These are phyloP conservation scores for Chelonoidis abingdonii DNA, from an alignment of 2,113 vertebrate species.

Conservation along the genomic window DNA sequence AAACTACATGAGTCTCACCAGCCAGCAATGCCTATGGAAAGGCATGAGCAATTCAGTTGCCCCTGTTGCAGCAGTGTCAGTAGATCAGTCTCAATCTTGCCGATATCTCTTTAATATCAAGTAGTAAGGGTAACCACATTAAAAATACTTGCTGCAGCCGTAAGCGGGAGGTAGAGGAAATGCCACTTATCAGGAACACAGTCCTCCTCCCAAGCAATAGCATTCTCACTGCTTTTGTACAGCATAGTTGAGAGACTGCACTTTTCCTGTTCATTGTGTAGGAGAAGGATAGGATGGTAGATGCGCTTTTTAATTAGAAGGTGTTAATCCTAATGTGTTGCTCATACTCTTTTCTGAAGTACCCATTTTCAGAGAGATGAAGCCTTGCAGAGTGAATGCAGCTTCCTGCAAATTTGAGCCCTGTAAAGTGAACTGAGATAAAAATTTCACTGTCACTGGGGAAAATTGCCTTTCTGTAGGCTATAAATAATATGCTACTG, in stretches of 20 bases:
- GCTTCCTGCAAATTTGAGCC: neutral
- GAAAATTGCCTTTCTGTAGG: neutral
- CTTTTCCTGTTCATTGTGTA: neutral
- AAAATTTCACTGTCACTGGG: neutral
- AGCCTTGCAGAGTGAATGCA: neutral
- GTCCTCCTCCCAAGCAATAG: neutral
- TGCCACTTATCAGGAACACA: neutral
- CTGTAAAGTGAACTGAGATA: neutral
- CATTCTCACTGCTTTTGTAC: neutral
- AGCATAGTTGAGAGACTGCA: neutral
- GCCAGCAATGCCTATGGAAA: neutral
- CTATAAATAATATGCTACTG: neutral
- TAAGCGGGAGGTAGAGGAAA: neutral
- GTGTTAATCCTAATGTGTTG: neutral
- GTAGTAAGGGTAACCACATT: rapidly evolving
- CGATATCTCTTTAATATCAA: neutral
- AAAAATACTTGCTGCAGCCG: neutral
- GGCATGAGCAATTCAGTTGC: neutral
- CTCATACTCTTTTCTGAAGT: neutral
- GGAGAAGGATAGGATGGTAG: neutral
- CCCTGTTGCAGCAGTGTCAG: neutral
- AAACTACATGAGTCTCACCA: neutral
- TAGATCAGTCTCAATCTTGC: neutral
- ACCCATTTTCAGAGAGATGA: neutral
- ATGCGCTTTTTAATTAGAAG: too few species aligned